These are phyloP conservation scores for Belgica antarctica DNA, from an alignment of 2,888 invertebrate species.

Conservation along the genomic window DNA sequence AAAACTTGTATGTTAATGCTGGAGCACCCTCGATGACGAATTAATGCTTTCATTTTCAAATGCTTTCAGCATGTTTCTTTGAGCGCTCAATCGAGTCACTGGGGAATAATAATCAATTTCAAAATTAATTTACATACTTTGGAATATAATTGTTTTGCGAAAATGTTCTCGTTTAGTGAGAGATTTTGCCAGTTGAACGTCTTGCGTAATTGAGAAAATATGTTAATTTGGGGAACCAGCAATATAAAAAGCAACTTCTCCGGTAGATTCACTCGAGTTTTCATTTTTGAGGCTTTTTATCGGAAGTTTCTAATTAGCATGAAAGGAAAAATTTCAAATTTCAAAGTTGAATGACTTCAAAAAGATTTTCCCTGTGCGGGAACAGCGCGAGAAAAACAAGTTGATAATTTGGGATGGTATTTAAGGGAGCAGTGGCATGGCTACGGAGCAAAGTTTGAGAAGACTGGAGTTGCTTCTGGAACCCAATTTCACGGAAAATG, in stretches of 20 bases:
- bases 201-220: conserved; percentile 10
- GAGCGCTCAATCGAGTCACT: background rate
- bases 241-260: background rate
- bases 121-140: conserved; percentile 20
- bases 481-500: no score
- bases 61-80: background rate
- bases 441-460: no score
- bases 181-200: conserved; percentile 2
- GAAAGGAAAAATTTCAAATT: conserved; percentile 6
- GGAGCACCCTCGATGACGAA: background rate
- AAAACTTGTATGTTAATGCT: conserved; percentile 6
- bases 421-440: no score
- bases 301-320: conserved; percentile 2
- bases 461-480: no score
- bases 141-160: conserved; percentile 4
- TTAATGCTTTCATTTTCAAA: conserved; percentile 1
- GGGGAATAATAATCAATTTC: conserved; percentile 23
- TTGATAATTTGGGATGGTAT: background rate
- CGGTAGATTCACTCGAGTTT: no score
- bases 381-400: background rate
- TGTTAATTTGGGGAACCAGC: background rate
- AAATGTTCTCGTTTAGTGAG: conserved; percentile 1
- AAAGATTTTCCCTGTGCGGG: background rate
- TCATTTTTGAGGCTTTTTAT: background rate
- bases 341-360: conserved; percentile 15